Conservation (phyloP, 2,113 vertebrate species). For the Equus quagga region DNA sequence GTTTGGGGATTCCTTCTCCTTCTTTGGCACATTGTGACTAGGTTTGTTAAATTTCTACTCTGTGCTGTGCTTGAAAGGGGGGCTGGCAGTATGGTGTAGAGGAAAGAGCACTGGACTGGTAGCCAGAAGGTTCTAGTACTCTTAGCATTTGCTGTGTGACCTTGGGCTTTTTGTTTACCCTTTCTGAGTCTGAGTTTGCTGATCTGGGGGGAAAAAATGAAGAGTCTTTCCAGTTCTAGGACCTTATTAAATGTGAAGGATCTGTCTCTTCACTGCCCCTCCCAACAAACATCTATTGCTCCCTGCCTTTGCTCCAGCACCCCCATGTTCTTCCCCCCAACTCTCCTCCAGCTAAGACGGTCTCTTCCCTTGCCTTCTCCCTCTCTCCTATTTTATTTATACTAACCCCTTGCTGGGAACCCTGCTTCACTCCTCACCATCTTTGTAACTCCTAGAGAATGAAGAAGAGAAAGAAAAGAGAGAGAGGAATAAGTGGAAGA, state of each 20-base stretch:
- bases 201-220: not conserved
- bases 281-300: not conserved
- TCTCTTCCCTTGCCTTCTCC: not conserved
- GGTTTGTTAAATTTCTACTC: not conserved
- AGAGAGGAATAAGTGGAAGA: not conserved
- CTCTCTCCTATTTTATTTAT: not conserved
- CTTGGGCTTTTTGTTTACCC: not conserved
- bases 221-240: not conserved
- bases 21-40: not conserved
- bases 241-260: not conserved
- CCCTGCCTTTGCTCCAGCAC: not conserved
- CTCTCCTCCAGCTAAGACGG: not conserved
- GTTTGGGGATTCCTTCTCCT: not conserved
- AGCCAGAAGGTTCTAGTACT: not conserved
- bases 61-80: not conserved
- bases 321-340: no score
- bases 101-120: not conserved
- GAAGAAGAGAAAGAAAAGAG: not conserved
- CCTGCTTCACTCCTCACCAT: not conserved
- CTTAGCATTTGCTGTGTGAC: not conserved
- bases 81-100: not conserved
- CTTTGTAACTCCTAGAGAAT: not conserved
- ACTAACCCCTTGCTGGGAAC: not conserved
- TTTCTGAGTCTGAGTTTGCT: not conserved
- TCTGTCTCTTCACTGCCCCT: not conserved